phyloP scores from a whole-genome alignment of 1,140 invertebrate genomes.

The Homalodisca vitripennis region DNA sequence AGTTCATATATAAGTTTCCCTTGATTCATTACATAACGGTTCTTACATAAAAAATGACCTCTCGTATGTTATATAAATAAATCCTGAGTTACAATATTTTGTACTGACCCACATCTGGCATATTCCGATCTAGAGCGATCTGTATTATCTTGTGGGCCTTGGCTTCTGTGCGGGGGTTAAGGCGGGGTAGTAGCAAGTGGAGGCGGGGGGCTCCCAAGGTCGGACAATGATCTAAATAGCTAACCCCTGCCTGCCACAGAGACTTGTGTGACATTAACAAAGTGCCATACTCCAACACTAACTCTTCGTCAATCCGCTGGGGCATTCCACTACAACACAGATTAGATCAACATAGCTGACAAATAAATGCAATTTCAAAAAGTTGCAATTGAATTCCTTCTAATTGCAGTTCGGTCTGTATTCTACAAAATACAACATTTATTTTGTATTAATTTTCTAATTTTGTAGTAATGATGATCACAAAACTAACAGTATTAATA shows the following conservation, averaged over 20 bases:
- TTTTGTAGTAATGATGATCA: too few species aligned
- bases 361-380: too few species aligned
- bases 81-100: too few species aligned
- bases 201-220: conserved; percentile 64
- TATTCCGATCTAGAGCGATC: conserved; percentile 70
- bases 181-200: conserved; percentile 70
- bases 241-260: conserved; percentile 87
- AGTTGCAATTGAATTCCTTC: too few species aligned
- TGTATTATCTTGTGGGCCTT: conserved; percentile 77
- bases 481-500: too few species aligned
- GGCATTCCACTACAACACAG: conserved; percentile 20
- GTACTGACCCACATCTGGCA: conserved; percentile 72
- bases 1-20: too few species aligned
- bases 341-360: neutral
- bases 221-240: conserved; percentile 80
- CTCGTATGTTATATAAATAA: too few species aligned
- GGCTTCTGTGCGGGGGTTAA: conserved; percentile 69
- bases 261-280: conserved; percentile 78
- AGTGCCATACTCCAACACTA: conserved; percentile 84
- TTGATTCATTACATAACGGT: too few species aligned
- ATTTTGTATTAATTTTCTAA: too few species aligned
- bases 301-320: conserved; percentile 65
- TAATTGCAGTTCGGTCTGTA: too few species aligned
- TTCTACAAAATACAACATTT: too few species aligned
- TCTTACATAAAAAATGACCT: too few species aligned